Evolutionary conservation across 2,797 vertebrate genomes (phyloP), one percentile per base, ranked within the genome.

Genomic region (Pampus argenteus): DNA sequence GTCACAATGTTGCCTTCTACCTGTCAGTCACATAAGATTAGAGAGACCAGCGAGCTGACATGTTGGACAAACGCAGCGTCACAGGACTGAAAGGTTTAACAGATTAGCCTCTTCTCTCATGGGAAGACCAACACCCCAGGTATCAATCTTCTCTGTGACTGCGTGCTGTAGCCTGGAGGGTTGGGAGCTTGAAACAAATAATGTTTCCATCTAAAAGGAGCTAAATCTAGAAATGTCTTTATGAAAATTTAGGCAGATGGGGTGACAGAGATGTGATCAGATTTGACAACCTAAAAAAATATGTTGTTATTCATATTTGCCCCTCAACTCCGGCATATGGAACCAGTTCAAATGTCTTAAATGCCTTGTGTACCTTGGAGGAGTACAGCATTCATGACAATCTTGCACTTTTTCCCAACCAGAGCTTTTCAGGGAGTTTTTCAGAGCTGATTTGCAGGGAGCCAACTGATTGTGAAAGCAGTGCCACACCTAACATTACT

Each of bases 21-120:
- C 70, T 84, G 91, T 92, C 91, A 90, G 58, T 92, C 92, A 90
- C 52, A 7, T 38, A 54, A 84, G 86, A 91, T 93, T 88, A 91
- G 72, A 81, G 71, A 71, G 81, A 81, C 65, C 82, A 9, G 76
- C 23, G 17, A 80, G 78, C 85, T 87, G 89, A 91, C 89, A 87
- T 89, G 83, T 88, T 80, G 86, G 85, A 86, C 88, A 90, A 88
- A 89, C 71, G 60, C 52, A 60, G 70, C 49, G 55, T 89, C 85
- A 64, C 70, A 51, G 51, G 57, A 63, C 78, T 85, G 85, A 87
- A 86, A 86, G 86, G 80, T 90, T 86, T 71, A 75, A 82, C 71
- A 89, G 90, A 90, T 89, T 88, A 86, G 84, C 68, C 74, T 79
- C 74, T 73, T 66, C 73, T 79, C 80, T 73, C 50, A 11, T 60